Evolutionary conservation across 2,888 invertebrate species (phyloP).

Genomic region (Biston stratarius): DNA sequence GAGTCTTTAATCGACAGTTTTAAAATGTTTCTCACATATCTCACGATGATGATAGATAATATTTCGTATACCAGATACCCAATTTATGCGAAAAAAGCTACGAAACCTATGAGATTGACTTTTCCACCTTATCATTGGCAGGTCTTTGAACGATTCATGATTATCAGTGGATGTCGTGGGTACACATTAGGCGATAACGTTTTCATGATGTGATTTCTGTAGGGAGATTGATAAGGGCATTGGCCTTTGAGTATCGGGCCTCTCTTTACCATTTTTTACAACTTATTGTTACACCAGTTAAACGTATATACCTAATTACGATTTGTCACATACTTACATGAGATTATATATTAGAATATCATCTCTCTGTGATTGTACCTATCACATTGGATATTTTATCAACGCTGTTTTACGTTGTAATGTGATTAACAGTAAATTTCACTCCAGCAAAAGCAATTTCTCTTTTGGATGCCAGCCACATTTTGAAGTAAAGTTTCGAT

Average conservation of each 20-base stretch:
- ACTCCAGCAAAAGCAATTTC: conserved; percentile 15
- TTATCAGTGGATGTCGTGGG: conserved; percentile 29
- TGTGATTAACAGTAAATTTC: neutral
- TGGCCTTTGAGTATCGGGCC: conserved; percentile 28
- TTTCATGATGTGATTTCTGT: conserved; percentile 60
- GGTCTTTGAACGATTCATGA: conserved; percentile 48
- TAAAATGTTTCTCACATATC: no score
- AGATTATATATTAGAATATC: neutral
- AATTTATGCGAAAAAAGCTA: neutral
- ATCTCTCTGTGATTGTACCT: neutral
- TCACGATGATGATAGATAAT: neutral
- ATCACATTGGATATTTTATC: neutral
- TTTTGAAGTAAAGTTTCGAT: conserved; percentile 32
- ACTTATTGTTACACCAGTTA: neutral
- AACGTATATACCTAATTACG: neutral
- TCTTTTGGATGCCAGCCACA: conserved; percentile 22
- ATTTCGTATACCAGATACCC: neutral
- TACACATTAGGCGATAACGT: conserved; percentile 47
- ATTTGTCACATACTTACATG: neutral
- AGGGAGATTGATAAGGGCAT: conserved; percentile 28
- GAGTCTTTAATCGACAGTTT: neutral
- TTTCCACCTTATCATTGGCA: conserved; percentile 35
- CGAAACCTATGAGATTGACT: conserved; percentile 13
- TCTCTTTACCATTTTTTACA: conserved; percentile 7
- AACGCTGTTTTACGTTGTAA: neutral